Evolutionary conservation across 2,888 invertebrate species (phyloP).

Genomic region (Caenorhabditis sp.): DNA sequence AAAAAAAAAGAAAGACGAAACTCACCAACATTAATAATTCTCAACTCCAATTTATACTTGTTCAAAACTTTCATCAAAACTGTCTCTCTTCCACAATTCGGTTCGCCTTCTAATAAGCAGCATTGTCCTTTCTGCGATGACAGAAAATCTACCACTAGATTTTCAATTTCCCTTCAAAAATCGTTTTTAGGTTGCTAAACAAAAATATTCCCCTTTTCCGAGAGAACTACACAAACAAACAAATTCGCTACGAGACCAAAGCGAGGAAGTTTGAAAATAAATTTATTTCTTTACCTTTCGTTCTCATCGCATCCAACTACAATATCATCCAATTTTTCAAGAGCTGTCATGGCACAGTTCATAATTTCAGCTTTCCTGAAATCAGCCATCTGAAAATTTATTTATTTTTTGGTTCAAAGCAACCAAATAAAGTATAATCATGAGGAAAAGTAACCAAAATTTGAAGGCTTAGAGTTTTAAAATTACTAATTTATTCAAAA

Average conservation of each 20-base stretch:
- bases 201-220: background rate
- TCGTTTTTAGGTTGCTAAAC: background rate
- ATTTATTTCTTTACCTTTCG: conserved; percentile 16
- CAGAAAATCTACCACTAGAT: conserved; percentile 29
- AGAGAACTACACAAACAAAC: background rate
- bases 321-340: conserved; percentile 18
- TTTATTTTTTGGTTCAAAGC: background rate
- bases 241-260: background rate
- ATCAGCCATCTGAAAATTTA: background rate
- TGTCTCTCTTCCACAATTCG: conserved; percentile 31
- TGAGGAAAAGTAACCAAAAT: background rate
- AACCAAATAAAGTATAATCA: no score
- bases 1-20: no score
- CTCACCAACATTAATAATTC: conserved; percentile 30
- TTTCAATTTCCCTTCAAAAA: conserved; percentile 21
- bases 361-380: background rate
- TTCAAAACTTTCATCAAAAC: conserved; percentile 18
- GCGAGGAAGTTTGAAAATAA: background rate
- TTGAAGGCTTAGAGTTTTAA: background rate
- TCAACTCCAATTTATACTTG: conserved; percentile 10
- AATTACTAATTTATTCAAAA: background rate
- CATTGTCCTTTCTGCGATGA: conserved; percentile 34
- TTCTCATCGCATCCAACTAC: conserved; percentile 23
- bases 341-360: conserved; percentile 15
- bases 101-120: conserved; percentile 32